These are phyloP conservation scores for Periplaneta americana DNA, from an alignment of 1,140 invertebrate genomes.

Conservation along the genomic window DNA sequence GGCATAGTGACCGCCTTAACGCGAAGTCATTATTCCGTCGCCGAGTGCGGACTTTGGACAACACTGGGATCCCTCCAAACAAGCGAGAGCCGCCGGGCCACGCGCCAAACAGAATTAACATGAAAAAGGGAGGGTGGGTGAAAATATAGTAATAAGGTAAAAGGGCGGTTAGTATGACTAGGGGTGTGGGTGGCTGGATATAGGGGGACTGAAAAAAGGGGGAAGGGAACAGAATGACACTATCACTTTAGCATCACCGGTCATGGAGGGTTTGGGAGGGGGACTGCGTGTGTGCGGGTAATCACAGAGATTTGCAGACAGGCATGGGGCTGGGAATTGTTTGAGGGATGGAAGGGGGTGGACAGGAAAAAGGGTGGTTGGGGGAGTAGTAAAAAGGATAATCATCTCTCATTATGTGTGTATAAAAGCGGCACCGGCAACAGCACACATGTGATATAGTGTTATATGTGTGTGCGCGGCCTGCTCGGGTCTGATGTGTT, in stretches of 20 bases:
- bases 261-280: neutral
- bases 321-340: neutral
- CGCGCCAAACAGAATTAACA: neutral
- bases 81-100: neutral
- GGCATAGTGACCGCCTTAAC: neutral
- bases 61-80: neutral
- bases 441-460: neutral
- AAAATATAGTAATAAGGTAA: neutral
- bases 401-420: neutral
- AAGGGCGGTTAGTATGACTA: neutral
- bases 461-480: neutral
- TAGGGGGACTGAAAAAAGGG: neutral
- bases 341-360: neutral
- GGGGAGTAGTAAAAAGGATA: neutral
- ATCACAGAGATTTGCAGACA: neutral
- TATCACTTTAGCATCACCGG: neutral
- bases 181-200: neutral
- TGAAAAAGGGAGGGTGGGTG: neutral
- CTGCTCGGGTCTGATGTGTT: neutral
- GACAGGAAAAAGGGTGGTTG: neutral
- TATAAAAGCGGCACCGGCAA: neutral
- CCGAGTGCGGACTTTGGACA: neutral
- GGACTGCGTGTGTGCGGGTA: neutral
- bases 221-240: neutral
- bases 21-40: neutral